A percentile compares a stretch with the other conserved stretches of the same genome.
Conservation (phyloP, 2,888 invertebrate genomes). For the Noctua comes region DNA sequence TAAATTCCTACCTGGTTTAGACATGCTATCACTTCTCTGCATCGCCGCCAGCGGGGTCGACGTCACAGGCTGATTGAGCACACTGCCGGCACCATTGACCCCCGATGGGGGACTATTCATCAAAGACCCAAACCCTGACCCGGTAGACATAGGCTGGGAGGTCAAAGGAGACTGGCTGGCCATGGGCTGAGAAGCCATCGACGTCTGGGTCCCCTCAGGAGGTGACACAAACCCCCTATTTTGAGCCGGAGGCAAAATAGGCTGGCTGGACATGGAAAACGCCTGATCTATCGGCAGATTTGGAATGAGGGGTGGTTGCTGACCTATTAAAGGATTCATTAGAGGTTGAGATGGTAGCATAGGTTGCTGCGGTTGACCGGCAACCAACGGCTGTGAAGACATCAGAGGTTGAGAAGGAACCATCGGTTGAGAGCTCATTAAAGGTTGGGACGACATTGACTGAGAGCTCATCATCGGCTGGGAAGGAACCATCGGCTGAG, state of each 20-base stretch:
- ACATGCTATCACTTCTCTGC: constrained; percentile 80
- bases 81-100: constrained; percentile 69
- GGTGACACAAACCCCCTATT: constrained; percentile 36
- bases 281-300: constrained; percentile 46
- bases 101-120: constrained; percentile 79
- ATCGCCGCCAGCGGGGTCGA: constrained; percentile 83
- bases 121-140: constrained; percentile 75
- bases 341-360: constrained; percentile 68
- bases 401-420: constrained; percentile 70
- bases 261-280: constrained; percentile 35
- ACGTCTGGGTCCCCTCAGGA: constrained; percentile 22
- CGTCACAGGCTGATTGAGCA: constrained; percentile 81
- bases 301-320: constrained; percentile 42
- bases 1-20: constrained; percentile 81
- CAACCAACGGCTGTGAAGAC: constrained; percentile 27
- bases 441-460: constrained; percentile 67
- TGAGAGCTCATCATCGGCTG: constrained; percentile 69
- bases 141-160: constrained; percentile 73
- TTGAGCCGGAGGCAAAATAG: constrained; percentile 24
- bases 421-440: constrained; percentile 66
- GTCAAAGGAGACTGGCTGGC: constrained; percentile 65
- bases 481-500: constrained; percentile 65
- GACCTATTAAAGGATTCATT: constrained; percentile 27
- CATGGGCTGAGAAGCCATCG: constrained; percentile 39
- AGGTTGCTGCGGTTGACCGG: constrained; percentile 69